Percentiles rank a stretch among this genome's conserved stretches.
Evolutionary conservation across 2,797 vertebrate species (phyloP).

Genomic region (Peromyscus attwateri): DNA sequence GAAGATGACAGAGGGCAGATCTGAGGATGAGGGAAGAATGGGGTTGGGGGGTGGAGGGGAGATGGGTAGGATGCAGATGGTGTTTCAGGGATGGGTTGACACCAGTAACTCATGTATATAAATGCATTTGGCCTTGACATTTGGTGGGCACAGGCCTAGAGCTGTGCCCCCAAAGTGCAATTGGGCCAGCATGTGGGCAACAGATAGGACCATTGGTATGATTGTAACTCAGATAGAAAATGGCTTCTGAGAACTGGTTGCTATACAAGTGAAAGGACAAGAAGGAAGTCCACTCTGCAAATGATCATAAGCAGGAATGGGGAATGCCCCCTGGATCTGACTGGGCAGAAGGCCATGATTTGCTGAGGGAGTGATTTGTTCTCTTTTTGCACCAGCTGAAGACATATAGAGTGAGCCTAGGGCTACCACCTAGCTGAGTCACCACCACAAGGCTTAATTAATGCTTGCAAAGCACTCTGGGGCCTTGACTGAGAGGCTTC

Average conservation of each 20-base stretch:
- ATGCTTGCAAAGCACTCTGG: constrained; percentile 69
- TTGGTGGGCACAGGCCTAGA: background rate
- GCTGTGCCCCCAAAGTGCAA: background rate
- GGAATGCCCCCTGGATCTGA: constrained; percentile 42
- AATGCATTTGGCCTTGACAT: background rate
- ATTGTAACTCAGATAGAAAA: constrained; percentile 22
- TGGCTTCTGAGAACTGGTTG: constrained; percentile 38
- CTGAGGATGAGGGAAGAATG: background rate
- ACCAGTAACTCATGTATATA: background rate
- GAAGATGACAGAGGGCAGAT: constrained; percentile 12
- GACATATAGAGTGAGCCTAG: constrained; percentile 53
- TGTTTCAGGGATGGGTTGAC: background rate
- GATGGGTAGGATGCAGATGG: background rate
- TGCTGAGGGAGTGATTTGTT: constrained; percentile 45
- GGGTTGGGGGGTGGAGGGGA: too few species aligned
- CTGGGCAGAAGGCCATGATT: constrained; percentile 45
- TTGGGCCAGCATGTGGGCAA: background rate
- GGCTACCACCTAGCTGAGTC: constrained; percentile 58
- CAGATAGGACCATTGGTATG: background rate
- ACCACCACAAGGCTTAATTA: constrained; percentile 75
- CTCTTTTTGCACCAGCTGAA: constrained; percentile 53
- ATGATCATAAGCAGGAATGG: constrained; percentile 27
- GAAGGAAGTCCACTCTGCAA: constrained; percentile 56
- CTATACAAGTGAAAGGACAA: constrained; percentile 58
- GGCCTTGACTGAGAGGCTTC: constrained; percentile 70